Base-by-base conservation (phyloP, 1,140 invertebrate species). In the Heliconius hewitsoni region DNA sequence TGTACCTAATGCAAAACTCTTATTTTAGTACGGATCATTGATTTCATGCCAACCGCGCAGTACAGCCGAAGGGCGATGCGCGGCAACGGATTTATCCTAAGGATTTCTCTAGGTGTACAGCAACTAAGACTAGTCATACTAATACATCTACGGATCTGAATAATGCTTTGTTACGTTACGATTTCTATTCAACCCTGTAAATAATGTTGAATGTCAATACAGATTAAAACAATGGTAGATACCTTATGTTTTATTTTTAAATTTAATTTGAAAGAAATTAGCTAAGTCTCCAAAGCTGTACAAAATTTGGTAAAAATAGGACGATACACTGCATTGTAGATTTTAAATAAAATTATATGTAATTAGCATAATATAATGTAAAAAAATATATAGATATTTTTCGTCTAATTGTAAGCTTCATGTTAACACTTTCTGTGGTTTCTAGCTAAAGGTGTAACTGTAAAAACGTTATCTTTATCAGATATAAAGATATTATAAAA, bases 1-100 rank as follows among this genome's bases (percentile, higher is more conserved):
- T 99, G 71, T 99, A 99, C 95, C 97, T 99, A 86, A 99, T 99
- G 98, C 98, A 98, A 93, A 98, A 97, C 94, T 98, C 98, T 52
- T 99, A 99, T 92, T 99, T 99, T 90, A 97, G 96, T 88, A 96
- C 96, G 79, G 96, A 96, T 87, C 96, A 96, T 88, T 95, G 92
- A 94, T 93, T 91, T 77, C 86, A 37, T 75, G 74, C 79, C 73
- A 84, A 81, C 72, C 85, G 89, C 86, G 85, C 79, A 78, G 84
- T 82, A 74, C 80, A 77, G 13, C 52, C 74, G 71, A 71, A 83
- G 72, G 74, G 74, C 74, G 81, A 77, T 13, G 82, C 84, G 84
- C 86, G 84, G 71, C 86, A 80, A 76, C 86, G 84, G 71, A 84
- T 84, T 2, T 81, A 84, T 34, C 84, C 85, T 37, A 84, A 85